A percentile compares a stretch with the other conserved stretches of the same genome.
These are phyloP conservation scores for Hirtodrosophila trivittata DNA, from an alignment of 2,888 invertebrate species.

Conservation along the genomic window DNA sequence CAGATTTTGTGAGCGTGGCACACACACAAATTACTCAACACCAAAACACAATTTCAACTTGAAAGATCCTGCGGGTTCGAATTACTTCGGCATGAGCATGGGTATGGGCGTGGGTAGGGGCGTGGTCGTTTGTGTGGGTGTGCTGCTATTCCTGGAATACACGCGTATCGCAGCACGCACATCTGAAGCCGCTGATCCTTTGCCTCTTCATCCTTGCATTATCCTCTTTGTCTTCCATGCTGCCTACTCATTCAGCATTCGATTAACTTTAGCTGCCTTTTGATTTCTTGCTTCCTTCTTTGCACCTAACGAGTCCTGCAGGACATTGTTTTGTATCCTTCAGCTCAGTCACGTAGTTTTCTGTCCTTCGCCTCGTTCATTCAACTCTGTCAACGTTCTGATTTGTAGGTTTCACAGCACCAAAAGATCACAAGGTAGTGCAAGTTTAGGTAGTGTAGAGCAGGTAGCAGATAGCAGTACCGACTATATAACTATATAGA, in stretches of 20 bases:
- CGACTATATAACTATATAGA: too few species aligned
- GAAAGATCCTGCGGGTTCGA: conserved; percentile 48
- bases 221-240: conserved; percentile 26
- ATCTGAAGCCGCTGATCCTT: conserved; percentile 49
- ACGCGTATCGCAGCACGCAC: conserved; percentile 76
- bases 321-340: conserved; percentile 1
- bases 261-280: conserved; percentile 49
- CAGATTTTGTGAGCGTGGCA: conserved; percentile 65
- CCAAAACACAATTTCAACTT: conserved; percentile 42
- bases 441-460: too few species aligned
- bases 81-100: conserved; percentile 47
- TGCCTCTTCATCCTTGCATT: conserved; percentile 31
- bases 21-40: conserved; percentile 74
- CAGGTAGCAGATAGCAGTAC: too few species aligned
- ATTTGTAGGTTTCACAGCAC: neutral
- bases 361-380: conserved; percentile 8
- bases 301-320: conserved; percentile 17
- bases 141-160: conserved; percentile 65
- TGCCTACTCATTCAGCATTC: conserved; percentile 32
- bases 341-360: conserved; percentile 6
- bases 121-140: conserved; percentile 33
- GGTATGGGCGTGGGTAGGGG: conserved; percentile 21
- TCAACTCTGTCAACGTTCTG: conserved; percentile 8
- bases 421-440: too few species aligned
- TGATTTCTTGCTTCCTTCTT: conserved; percentile 24